Conservation (phyloP, 2,113 vertebrate species). For the Callaeas wilsoni region DNA sequence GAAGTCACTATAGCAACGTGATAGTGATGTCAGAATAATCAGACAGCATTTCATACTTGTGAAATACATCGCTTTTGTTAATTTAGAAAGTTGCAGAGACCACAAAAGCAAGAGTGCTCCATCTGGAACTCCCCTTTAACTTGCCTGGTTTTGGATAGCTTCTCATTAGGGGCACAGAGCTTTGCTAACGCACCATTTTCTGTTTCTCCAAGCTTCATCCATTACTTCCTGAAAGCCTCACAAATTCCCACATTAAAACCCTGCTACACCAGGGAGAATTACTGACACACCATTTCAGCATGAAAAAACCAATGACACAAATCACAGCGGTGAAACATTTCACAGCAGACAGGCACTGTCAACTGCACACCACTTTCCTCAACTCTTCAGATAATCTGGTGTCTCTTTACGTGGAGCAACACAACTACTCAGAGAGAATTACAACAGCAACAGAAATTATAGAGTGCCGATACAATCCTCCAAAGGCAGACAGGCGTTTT, state of each 20-base stretch:
- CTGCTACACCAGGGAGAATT: background rate
- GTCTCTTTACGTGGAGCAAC: background rate
- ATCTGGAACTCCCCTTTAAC: background rate
- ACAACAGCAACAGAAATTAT: background rate
- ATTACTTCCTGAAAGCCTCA: background rate
- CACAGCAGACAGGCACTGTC: background rate
- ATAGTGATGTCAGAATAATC: conserved; percentile 40
- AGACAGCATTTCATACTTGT: background rate
- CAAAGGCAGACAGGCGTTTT: background rate
- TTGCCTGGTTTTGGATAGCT: background rate
- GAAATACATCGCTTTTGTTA: background rate
- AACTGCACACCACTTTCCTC: background rate
- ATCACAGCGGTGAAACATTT: background rate
- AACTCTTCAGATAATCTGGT: background rate
- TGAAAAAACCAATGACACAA: background rate
- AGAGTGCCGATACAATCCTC: background rate
- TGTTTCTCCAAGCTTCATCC: background rate
- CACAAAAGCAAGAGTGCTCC: background rate
- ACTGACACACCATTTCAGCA: background rate
- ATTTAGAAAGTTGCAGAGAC: background rate
- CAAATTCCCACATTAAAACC: background rate
- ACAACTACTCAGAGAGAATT: background rate
- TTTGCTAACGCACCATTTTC: accelerated
- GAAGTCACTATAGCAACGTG: conserved; percentile 16
- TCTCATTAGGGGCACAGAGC: background rate